Evolutionary conservation across 2,797 vertebrate genomes (phyloP).

Genomic region (Podarcis lilfordi): DNA sequence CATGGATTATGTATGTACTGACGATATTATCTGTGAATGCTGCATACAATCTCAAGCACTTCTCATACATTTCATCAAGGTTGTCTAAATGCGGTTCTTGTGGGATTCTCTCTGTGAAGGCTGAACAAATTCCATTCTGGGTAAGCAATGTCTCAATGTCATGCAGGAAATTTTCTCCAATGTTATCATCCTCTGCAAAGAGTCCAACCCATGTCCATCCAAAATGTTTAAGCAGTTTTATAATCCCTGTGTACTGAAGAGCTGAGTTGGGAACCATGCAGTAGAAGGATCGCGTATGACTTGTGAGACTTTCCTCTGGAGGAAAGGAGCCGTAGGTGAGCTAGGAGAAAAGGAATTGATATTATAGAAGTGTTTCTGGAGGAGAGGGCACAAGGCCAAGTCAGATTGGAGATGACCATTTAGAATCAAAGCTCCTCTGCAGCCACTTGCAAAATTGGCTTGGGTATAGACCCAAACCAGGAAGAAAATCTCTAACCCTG

Average conservation of each 20-base stretch:
- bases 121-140: neutral
- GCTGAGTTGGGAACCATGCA: neutral
- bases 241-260: neutral
- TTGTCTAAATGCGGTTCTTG: neutral
- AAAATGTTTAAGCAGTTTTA: neutral
- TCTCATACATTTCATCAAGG: neutral
- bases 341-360: neutral
- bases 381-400: too few species aligned
- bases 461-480: too few species aligned
- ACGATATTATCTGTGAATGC: neutral
- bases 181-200: neutral
- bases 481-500: too few species aligned
- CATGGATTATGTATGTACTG: neutral
- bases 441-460: too few species aligned
- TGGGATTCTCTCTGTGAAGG: neutral
- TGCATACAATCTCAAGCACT: too few species aligned
- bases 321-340: neutral
- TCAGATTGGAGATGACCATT: too few species aligned
- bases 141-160: neutral
- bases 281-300: neutral
- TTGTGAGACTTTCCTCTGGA: neutral
- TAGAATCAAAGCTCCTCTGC: too few species aligned
- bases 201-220: neutral
- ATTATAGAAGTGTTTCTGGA: too few species aligned
- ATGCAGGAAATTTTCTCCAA: neutral